Base-by-base conservation (phyloP, 1,140 invertebrate genomes). In the Apocrypta bakeri region DNA sequence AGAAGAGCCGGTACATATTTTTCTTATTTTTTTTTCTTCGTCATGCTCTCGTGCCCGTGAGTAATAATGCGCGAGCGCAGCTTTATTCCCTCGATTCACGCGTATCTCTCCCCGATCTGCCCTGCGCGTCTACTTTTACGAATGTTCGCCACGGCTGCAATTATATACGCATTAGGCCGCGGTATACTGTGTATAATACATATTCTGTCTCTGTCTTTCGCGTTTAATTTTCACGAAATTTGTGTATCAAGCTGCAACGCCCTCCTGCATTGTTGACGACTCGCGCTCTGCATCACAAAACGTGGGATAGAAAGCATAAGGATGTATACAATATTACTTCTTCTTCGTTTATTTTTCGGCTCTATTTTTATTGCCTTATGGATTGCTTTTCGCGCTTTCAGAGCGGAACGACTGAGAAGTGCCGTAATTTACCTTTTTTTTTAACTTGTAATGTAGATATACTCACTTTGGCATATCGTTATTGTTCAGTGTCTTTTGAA, bases 41-140 rank as follows among this genome's bases (percentile, higher is more conserved):
- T 83, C 68, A 83, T 79, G 82, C 74, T 83, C 81, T 80, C 82
- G 77, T 85, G 81, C 79, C 66, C 64, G 14, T 40, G 73, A 81
- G 79, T 81, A 81, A 81, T 81, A 81, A 81, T 63, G 56, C 25
- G 64, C 72, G 69, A n/a, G 66, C 66, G 64, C 33, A 72, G 71
- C 33, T 73, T 73, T 73, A 73, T 73, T 42, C 71, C 71, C 71
- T 42, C 71, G 71, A 40, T 40, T 31, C 71, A 69, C 64, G 37
- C 79, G 37, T 64, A 61, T 61, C 48, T 80, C 6, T 42, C 33
- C 9, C 33, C 71, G 71, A 73, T 73, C 71, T 69, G 29, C 9
- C 27, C n/a, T n/a, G n/a, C 68, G 68, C 68, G 14, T 29, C 68
- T 73, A 42, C 71, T 42, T 73, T 42, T 73, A 73, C 71, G 25